Conservation (phyloP, 2,113 vertebrate species). For the Pteronura brasiliensis region DNA sequence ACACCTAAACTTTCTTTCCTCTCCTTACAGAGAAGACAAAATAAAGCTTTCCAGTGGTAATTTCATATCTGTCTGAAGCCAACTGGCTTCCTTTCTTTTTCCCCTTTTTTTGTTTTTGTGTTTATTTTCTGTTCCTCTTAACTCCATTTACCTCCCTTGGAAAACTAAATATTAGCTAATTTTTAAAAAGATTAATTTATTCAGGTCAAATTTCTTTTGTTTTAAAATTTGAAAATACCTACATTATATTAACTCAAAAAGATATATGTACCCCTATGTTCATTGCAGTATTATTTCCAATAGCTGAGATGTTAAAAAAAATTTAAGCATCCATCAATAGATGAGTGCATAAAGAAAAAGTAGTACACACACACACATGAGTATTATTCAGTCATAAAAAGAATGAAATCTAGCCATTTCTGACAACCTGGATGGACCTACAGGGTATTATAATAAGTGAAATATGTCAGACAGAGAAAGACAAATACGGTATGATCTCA, state of each 20-base stretch:
- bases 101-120: background rate
- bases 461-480: background rate
- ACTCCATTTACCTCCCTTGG: background rate
- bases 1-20: background rate
- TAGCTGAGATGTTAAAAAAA: background rate
- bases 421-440: background rate
- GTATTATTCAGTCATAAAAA: background rate
- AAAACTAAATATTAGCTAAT: background rate
- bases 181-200: background rate
- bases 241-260: background rate
- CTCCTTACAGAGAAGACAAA: background rate
- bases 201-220: background rate
- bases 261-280: background rate
- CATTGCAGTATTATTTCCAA: background rate
- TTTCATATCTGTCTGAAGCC: background rate
- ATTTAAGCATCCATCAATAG: background rate
- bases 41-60: background rate
- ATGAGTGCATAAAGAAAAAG: background rate
- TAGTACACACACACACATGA: background rate
- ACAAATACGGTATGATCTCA: background rate
- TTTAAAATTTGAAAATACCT: conserved; percentile 33
- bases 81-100: background rate
- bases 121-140: background rate
- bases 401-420: background rate
- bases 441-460: background rate